Conservation (phyloP, 2,797 vertebrate genomes). For the Petrocephalus sullivani region DNA sequence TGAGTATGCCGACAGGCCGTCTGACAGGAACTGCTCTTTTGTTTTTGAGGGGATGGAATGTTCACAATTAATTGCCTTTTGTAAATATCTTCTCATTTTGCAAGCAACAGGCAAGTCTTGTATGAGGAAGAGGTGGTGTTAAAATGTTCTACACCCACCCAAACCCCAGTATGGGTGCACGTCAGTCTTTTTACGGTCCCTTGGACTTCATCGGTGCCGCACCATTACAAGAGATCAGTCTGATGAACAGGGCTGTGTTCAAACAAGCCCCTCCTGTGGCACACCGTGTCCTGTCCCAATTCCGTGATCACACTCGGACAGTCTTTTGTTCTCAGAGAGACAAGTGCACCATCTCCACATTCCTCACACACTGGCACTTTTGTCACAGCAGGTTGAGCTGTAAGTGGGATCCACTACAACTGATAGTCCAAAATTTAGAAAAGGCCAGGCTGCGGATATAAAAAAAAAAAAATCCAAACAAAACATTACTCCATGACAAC, state of each 20-base stretch:
- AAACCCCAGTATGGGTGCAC: background rate
- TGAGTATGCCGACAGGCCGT: constrained; percentile 60
- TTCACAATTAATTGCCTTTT: constrained; percentile 38
- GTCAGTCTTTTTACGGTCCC: background rate
- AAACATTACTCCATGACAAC: background rate
- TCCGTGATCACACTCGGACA: background rate
- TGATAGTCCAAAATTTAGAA: background rate
- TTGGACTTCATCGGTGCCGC: background rate
- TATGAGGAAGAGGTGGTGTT: background rate
- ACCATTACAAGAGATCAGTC: background rate
- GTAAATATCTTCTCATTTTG: constrained; percentile 42
- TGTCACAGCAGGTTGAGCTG: background rate
- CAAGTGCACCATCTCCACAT: background rate
- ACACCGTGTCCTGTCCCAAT: background rate
- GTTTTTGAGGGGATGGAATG: constrained; percentile 43
- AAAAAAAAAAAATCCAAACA: background rate
- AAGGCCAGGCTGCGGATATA: background rate
- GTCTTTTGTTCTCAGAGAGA: background rate
- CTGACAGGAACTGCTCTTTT: constrained; percentile 62
- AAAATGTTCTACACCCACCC: background rate
- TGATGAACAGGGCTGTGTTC: background rate
- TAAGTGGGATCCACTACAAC: background rate
- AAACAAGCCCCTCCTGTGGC: background rate
- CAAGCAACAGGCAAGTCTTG: constrained; percentile 21
- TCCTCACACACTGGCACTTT: background rate